Conservation (phyloP, 2,113 vertebrate genomes). For the Ardeotis arabs region DNA sequence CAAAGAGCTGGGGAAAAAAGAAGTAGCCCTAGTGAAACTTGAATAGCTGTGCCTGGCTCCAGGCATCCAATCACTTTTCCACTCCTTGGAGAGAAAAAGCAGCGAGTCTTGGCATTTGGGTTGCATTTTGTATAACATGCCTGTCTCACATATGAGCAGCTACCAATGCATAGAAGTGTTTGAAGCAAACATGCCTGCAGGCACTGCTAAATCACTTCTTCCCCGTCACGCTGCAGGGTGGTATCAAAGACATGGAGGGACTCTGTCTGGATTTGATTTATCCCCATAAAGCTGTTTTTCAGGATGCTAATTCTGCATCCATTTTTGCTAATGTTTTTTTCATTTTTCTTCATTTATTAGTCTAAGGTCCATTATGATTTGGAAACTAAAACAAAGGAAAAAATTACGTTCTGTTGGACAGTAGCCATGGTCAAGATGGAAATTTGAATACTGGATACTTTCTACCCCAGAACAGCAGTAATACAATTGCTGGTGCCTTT, state of each 20-base stretch:
- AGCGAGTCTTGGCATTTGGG: not conserved
- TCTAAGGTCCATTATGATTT: not conserved
- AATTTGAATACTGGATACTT: not conserved
- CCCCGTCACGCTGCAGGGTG: not conserved
- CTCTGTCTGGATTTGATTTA: not conserved
- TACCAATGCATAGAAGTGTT: not conserved
- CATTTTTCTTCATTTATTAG: not conserved
- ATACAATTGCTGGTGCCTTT: not conserved
- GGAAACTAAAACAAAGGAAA: not conserved
- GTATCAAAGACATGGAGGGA: not conserved
- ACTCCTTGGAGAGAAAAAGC: not conserved
- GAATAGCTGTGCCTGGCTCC: not conserved
- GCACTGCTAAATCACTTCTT: not conserved
- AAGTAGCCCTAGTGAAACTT: fast-evolving
- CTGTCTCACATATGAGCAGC: not conserved
- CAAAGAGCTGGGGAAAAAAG: not conserved
- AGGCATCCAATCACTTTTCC: not conserved
- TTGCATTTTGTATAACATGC: not conserved
- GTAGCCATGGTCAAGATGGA: not conserved
- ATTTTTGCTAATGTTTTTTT: not conserved
- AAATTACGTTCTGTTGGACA: not conserved
- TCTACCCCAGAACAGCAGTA: not conserved
- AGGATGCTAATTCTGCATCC: not conserved
- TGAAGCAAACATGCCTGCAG: not conserved
- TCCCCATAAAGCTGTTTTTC: not conserved